These are phyloP conservation scores for Misgurnus mizolepis DNA, from an alignment of 2,113 vertebrate genomes.

Conservation along the genomic window DNA sequence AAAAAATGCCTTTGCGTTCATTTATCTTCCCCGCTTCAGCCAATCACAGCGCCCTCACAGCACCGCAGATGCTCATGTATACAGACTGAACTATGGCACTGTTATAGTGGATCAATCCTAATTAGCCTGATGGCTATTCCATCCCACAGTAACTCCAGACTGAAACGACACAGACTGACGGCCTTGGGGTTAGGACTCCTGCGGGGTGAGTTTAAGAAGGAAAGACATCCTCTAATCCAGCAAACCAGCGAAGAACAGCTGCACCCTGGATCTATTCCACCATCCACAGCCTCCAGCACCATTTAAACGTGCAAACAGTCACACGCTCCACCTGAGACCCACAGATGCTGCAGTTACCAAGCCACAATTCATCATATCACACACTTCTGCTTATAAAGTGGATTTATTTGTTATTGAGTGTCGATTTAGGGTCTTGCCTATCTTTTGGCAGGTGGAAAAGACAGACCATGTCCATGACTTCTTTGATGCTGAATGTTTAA, in stretches of 20 bases:
- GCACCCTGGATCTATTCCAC: constrained; percentile 34
- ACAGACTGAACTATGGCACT: constrained; percentile 21
- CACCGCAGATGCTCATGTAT: constrained; percentile 32
- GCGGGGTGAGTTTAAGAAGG: not conserved
- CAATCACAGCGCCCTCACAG: not conserved
- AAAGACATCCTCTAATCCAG: constrained; percentile 36
- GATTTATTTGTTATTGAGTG: not conserved
- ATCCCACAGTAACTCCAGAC: constrained; percentile 9
- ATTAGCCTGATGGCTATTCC: constrained; percentile 35
- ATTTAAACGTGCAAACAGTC: not conserved
- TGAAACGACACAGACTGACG: not conserved
- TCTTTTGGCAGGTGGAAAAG: not conserved
- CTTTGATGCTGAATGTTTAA: constrained; percentile 1
- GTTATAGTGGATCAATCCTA: constrained; percentile 31
- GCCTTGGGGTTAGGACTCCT: constrained; percentile 27
- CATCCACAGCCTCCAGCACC: constrained; percentile 12
- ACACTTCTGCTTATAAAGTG: constrained; percentile 15
- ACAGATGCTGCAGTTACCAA: not conserved
- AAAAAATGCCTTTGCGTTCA: too few species aligned
- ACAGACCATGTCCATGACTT: not conserved
- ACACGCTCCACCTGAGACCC: constrained; percentile 39
- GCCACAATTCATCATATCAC: constrained; percentile 7
- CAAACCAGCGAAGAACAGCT: constrained; percentile 37
- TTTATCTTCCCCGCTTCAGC: not conserved
- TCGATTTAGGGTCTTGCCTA: not conserved